These are phyloP conservation scores for Cryptus viduatorius DNA, from an alignment of 2,888 invertebrate species.

Conservation along the genomic window DNA sequence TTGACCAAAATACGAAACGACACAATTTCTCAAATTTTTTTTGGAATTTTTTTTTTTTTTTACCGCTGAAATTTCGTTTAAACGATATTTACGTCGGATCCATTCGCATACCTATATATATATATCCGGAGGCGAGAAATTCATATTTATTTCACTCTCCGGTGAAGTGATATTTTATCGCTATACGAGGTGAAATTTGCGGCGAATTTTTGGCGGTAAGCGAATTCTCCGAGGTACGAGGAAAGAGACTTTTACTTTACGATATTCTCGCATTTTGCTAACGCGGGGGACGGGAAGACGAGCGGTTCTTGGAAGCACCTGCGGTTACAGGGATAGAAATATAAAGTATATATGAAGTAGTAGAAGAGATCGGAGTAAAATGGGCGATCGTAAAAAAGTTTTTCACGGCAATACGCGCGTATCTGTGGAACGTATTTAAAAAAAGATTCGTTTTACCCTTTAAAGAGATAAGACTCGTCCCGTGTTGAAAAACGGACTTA, in stretches of 20 bases:
- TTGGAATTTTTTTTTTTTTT: background rate
- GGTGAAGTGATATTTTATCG: conserved; percentile 14
- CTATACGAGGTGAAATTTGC: conserved; percentile 17
- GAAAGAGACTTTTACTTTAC: conserved; percentile 42
- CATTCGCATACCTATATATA: background rate
- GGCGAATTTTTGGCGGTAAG: conserved; percentile 25
- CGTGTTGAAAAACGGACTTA: no score
- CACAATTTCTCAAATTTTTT: background rate
- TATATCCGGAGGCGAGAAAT: background rate
- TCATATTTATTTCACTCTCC: background rate
- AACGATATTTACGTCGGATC: conserved; percentile 7
- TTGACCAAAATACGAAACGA: background rate
- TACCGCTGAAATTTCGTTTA: background rate
- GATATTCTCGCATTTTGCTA: conserved; percentile 33
- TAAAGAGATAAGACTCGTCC: background rate
- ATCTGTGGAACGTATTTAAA: background rate
- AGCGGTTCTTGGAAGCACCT: conserved; percentile 48
- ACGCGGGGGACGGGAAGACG: background rate
- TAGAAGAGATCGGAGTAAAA: background rate
- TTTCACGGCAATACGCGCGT: background rate
- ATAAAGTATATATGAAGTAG: conserved; percentile 20
- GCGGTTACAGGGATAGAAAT: conserved; percentile 34
- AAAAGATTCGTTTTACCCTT: background rate
- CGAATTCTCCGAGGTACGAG: conserved; percentile 12
- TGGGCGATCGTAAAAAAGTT: background rate